Percentiles rank a stretch among this genome's conserved stretches.
These are phyloP conservation scores for Agriopis marginaria DNA, from an alignment of 2,888 invertebrate genomes.

Conservation along the genomic window DNA sequence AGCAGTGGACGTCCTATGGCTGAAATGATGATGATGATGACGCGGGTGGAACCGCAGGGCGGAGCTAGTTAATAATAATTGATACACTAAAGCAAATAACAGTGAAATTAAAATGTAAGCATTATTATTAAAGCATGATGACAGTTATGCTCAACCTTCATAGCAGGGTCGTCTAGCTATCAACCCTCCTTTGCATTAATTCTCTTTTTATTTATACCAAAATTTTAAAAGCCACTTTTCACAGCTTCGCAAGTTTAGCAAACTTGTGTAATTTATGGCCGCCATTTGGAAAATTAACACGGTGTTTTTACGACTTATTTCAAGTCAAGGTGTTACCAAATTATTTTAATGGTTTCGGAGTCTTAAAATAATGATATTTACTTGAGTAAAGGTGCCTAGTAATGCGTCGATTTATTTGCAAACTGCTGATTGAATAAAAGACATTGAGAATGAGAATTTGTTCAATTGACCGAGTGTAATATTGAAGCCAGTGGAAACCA, in stretches of 20 bases:
- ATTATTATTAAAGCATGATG: background rate
- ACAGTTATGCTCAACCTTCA: background rate
- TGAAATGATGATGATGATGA: too few relatives aligned
- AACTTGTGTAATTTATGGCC: slow-evolving; percentile 46
- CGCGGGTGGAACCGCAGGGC: too few relatives aligned
- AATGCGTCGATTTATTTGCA: slow-evolving; percentile 4
- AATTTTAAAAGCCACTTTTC: slow-evolving; percentile 43
- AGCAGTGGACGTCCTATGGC: too few relatives aligned
- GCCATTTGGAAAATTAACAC: slow-evolving; percentile 48
- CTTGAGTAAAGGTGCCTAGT: slow-evolving; percentile 1
- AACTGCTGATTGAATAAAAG: slow-evolving; percentile 10
- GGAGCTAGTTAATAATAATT: too few relatives aligned
- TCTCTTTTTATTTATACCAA: slow-evolving; percentile 39
- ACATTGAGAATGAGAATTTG: slow-evolving; percentile 3
- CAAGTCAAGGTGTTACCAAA: slow-evolving; percentile 36
- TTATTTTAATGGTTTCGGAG: slow-evolving; percentile 30
- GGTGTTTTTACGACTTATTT: slow-evolving; percentile 46
- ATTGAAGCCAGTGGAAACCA: background rate
- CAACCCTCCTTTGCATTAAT: background rate
- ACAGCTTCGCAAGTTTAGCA: slow-evolving; percentile 41
- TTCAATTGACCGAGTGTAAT: background rate
- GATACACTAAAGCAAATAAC: too few relatives aligned
- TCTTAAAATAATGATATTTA: slow-evolving; percentile 5
- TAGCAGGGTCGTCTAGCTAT: slow-evolving; percentile 9
- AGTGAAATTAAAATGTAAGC: too few relatives aligned